Conservation (phyloP, 2,888 invertebrate genomes). For the Euplexia lucipara region DNA sequence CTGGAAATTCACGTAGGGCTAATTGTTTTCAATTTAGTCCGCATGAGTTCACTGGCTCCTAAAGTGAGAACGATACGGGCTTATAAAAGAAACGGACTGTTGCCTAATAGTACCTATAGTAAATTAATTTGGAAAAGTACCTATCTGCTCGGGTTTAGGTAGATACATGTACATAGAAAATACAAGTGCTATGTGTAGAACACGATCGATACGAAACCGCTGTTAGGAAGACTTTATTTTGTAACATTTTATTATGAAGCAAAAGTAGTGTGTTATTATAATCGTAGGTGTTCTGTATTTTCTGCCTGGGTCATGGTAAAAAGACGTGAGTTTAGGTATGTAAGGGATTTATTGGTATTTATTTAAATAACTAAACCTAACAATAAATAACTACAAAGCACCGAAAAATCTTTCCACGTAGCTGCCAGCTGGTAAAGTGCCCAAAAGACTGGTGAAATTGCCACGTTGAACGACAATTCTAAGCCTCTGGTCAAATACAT, state of each 20-base stretch:
- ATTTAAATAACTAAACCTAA: too few relatives aligned
- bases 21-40: conserved; percentile 53
- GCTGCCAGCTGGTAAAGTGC: too few relatives aligned
- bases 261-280: too few relatives aligned
- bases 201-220: neutral
- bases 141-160: neutral
- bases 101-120: neutral
- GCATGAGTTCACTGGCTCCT: conserved; percentile 39
- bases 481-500: too few relatives aligned
- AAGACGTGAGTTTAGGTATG: too few relatives aligned
- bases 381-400: too few relatives aligned
- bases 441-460: too few relatives aligned
- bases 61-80: conserved; percentile 32
- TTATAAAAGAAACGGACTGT: conserved; percentile 19
- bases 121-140: conserved; percentile 30
- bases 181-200: neutral
- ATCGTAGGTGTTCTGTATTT: too few relatives aligned
- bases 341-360: too few relatives aligned
- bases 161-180: neutral
- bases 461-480: too few relatives aligned
- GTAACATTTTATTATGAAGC: neutral
- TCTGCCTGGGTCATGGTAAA: too few relatives aligned
- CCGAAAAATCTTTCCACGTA: too few relatives aligned
- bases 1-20: conserved; percentile 33
- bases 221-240: neutral